Conservation (phyloP, 2,797 vertebrate genomes). For the Harpagifer antarcticus region DNA sequence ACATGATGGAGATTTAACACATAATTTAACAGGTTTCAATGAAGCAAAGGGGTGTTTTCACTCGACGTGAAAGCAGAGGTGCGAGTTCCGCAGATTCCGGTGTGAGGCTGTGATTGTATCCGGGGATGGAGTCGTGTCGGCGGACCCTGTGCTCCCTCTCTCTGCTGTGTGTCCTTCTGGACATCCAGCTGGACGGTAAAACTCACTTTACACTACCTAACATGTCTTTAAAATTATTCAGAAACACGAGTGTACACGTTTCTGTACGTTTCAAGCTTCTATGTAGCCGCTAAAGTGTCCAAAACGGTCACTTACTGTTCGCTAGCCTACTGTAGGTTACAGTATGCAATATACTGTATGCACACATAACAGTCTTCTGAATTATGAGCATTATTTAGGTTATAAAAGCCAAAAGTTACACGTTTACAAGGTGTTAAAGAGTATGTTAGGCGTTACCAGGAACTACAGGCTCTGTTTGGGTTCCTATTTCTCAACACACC, state of each 20-base stretch:
- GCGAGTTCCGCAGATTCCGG: constrained; percentile 31
- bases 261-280: not conserved
- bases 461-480: not conserved
- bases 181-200: constrained; percentile 89
- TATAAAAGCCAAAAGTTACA: not conserved
- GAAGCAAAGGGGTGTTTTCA: constrained; percentile 20
- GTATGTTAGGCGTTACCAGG: not conserved
- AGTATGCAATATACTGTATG: no score
- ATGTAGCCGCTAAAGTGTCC: not conserved
- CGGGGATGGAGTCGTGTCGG: constrained; percentile 81
- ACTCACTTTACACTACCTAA: not conserved
- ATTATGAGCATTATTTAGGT: rapidly evolving
- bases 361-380: not conserved
- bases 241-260: rapidly evolving
- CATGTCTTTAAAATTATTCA: not conserved
- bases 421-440: not conserved
- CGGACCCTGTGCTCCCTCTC: constrained; percentile 86
- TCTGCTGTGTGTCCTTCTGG: constrained; percentile 88
- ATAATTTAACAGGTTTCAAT: constrained; percentile 36
- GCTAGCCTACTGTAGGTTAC: not conserved
- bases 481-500: not conserved
- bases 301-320: not conserved
- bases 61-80: constrained; percentile 27
- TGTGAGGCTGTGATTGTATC: constrained; percentile 26
- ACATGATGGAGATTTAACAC: constrained; percentile 16